Conservation (phyloP, 2,797 vertebrate genomes). For the Acrossocheilus fasciatus region DNA sequence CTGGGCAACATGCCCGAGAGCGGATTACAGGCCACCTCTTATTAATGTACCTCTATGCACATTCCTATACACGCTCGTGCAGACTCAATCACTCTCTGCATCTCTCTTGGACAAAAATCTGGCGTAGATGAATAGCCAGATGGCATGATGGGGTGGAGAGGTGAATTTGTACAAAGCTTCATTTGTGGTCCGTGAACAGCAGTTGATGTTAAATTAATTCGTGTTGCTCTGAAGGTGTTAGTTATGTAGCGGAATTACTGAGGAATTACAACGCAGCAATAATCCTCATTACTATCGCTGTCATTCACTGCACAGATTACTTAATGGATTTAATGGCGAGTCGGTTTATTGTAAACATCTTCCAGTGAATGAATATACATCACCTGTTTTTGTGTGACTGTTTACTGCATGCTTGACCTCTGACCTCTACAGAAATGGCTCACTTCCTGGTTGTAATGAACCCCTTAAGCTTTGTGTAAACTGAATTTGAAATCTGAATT, state of each 20-base stretch:
- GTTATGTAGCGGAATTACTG: constrained; percentile 12
- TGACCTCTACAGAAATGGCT: neutral
- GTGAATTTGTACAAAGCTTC: constrained; percentile 19
- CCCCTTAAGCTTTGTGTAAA: neutral
- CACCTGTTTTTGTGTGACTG: neutral
- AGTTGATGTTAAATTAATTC: constrained; percentile 2
- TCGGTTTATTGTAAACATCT: neutral
- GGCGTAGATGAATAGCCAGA: constrained; percentile 36
- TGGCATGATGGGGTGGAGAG: constrained; percentile 28
- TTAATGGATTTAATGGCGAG: constrained; percentile 22
- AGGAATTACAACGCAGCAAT: constrained; percentile 9
- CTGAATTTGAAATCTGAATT: neutral
- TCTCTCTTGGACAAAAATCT: constrained; percentile 25
- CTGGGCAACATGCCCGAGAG: constrained; percentile 18
- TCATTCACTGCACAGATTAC: constrained; percentile 27
- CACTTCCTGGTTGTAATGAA: neutral
- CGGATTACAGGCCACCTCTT: constrained; percentile 51
- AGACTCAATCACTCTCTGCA: constrained; percentile 30
- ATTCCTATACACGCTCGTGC: neutral
- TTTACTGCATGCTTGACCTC: neutral
- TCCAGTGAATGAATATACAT: constrained; percentile 30
- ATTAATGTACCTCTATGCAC: constrained; percentile 16
- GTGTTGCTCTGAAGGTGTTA: constrained; percentile 14
- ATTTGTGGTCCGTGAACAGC: constrained; percentile 13
- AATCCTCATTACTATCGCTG: constrained; percentile 27